Evolutionary conservation across 2,888 invertebrate genomes (phyloP), one percentile per base, ranked within the genome.

Genomic region (Syritta pipiens): DNA sequence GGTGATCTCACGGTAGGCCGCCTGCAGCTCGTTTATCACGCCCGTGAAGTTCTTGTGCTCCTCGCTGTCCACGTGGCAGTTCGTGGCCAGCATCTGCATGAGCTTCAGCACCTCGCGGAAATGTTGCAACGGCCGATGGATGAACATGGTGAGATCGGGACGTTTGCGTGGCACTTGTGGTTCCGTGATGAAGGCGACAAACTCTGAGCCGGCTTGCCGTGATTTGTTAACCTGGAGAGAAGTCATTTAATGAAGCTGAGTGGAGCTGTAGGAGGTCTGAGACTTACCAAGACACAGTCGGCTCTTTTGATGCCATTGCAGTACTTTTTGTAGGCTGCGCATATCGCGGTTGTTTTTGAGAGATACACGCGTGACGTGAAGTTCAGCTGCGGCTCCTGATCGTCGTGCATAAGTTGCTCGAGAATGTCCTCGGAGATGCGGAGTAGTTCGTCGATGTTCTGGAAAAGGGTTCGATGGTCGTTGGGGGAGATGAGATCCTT

Each of bases 51-150:
- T 89, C 83, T 86, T 88, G 75, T 88, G 88, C 83, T 89, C 89
- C 82, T 89, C 89, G 37, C 86, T 88, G 63, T 89, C 89, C 40
- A 87, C 86, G 20, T 87, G 88, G 63, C 89, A 89, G 42, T 89
- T 88, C 49, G 89, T 85, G 5, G 89, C 85, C 10, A 92, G 89
- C 53, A 91, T 89, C 83, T 91, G 91, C 84, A 92, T 90, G 26
- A 92, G 86, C 85, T 91, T 92, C 62, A 92, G 86, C 14, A 92
- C 89, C 85, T 92, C 92, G 83, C 94, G 91, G 85, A 92, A 93
- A 90, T 96, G 96, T 88, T 96, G 95, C 83, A 96, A 88, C 0
- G 96, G 96, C 85, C 95, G 94, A 87, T 96, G 94, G 75, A 96
- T 92, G 82, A 96, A 92, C 9, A 95, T 93, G 7, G 96, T 96